These are phyloP conservation scores for Panagrolaimus sp. DNA, from an alignment of 1,140 invertebrate species.

Conservation along the genomic window DNA sequence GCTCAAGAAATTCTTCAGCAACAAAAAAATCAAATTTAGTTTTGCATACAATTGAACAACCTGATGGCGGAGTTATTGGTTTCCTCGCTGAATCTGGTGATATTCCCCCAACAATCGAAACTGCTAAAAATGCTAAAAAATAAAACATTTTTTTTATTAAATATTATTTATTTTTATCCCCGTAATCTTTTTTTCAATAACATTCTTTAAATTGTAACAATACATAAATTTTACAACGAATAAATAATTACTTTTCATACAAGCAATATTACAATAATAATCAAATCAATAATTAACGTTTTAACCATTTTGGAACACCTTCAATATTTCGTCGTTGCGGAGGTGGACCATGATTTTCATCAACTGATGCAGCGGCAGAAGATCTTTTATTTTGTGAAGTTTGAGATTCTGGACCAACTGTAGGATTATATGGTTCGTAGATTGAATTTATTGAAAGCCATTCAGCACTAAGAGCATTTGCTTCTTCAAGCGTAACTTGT, in stretches of 20 bases:
- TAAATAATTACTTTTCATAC: too few species aligned
- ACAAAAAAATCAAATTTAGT: not conserved
- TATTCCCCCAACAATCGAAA: not conserved
- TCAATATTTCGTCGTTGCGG: not conserved
- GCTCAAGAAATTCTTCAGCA: not conserved
- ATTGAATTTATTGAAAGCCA: not conserved
- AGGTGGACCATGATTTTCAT: not conserved
- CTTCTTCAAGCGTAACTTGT: not conserved
- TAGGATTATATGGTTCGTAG: not conserved
- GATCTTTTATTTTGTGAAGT: not conserved
- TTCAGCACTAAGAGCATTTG: not conserved
- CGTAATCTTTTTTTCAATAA: not conserved
- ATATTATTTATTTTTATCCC: not conserved
- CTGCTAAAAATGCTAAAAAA: not conserved
- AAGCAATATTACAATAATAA: not conserved
- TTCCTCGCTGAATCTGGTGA: not conserved
- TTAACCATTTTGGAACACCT: slow-evolving; percentile 1
- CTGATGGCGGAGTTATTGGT: not conserved
- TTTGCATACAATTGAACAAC: not conserved
- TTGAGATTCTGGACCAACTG: not conserved
- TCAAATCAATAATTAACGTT: not conserved
- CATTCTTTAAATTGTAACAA: not conserved
- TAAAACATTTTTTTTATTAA: not conserved
- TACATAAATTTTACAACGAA: slow-evolving; percentile 5
- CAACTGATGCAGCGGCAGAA: not conserved